Base-by-base conservation (phyloP, 1,140 invertebrate genomes). In the Teleogryllus occipitalis region DNA sequence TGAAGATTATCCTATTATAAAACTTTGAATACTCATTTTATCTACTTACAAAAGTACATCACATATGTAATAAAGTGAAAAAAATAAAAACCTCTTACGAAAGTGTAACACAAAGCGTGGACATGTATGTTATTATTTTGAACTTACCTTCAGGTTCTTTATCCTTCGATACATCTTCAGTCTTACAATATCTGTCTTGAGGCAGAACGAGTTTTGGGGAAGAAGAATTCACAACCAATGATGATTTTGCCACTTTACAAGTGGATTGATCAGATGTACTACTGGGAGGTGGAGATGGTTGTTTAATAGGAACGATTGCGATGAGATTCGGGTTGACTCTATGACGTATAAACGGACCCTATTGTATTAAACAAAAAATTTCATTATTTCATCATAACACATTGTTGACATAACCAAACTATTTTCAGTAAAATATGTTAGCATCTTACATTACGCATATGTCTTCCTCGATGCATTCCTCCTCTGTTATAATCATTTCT, bases 141-240 rank as follows among this genome's bases (percentile, higher is more conserved):
- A 47, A 78, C 78, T 7, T 46, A 78, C 77, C 78, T 47, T 7
- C 65, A 21, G 78, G 78, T 15, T 65, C 39, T 27, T 39, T 49
- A 1, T 21, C 7, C 73, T 74, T 78, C 74, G 54, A 14, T 49
- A 21, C 78, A 74, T 81, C 54, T 22, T 81, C 39, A 77, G 21
- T 75, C 21, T 79, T 79, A 48, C 78, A 76, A 47, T 79, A 79
- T 46, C 77, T 74, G 46, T 81, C 47, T 47, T 79, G 80, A 8
- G 78, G 80, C 22, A 81, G 47, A 39, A 47, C 65, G 46, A 81
- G 27, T 74, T 81, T 81, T 39, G 75, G 80, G 54, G 54, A 65
- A 47, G 47, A 14, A 3, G 27, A 22, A 49, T 39, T 77, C 8
- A n/a, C 78, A 8, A 22, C 72, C 21, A 79, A 75, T 27, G 15